Evolutionary conservation across 2,888 invertebrate species (phyloP).

Genomic region (Sisyra terminalis): DNA sequence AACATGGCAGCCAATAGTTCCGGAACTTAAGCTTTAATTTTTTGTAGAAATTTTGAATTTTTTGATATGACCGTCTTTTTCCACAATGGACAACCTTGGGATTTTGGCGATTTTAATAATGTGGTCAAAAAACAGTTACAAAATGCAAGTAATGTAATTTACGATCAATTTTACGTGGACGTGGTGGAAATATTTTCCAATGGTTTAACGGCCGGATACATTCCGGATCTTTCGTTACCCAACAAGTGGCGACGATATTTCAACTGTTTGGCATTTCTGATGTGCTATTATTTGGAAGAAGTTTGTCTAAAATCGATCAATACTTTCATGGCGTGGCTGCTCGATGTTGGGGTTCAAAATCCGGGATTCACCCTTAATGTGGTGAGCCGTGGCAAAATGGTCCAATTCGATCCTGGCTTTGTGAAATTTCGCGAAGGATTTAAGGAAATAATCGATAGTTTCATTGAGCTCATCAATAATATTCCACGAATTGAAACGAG

Average conservation of each 20-base stretch:
- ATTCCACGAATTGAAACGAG: constrained; percentile 68
- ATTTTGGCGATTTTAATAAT: constrained; percentile 44
- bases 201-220: constrained; percentile 46
- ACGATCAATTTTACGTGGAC: constrained; percentile 45
- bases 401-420: constrained; percentile 60
- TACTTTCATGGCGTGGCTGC: constrained; percentile 60
- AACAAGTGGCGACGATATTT: constrained; percentile 61
- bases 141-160: constrained; percentile 45
- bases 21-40: neutral
- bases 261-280: constrained; percentile 68
- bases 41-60: constrained; percentile 36
- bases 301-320: constrained; percentile 64
- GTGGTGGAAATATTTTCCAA: constrained; percentile 44
- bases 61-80: constrained; percentile 39
- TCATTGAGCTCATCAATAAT: constrained; percentile 52
- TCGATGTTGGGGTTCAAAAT: constrained; percentile 49
- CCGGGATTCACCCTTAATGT: constrained; percentile 28
- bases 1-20: neutral
- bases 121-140: constrained; percentile 42
- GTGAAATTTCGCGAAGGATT: constrained; percentile 56
- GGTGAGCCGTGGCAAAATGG: constrained; percentile 38
- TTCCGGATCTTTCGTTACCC: constrained; percentile 48
- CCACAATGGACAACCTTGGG: constrained; percentile 44
- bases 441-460: constrained; percentile 51
- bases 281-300: constrained; percentile 76